Evolutionary conservation across 2,113 vertebrate species (phyloP).

Genomic region (Colaptes auratus): DNA sequence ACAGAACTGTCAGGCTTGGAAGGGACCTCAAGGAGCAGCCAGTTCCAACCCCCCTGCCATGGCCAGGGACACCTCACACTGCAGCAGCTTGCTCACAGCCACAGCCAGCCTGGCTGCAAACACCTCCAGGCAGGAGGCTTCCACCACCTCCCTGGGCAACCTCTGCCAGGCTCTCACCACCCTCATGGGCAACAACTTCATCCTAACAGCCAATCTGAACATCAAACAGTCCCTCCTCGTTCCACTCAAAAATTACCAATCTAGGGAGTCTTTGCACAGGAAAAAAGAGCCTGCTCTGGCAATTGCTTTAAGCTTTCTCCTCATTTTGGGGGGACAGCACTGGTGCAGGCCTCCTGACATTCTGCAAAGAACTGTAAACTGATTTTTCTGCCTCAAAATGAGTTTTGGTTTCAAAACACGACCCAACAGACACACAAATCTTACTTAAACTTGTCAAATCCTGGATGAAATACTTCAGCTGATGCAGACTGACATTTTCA

Average conservation of each 20-base stretch:
- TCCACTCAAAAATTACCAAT: not conserved
- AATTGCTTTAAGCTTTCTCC: not conserved
- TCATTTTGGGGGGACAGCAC: not conserved
- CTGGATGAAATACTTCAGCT: not conserved
- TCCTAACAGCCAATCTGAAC: too few relatives aligned
- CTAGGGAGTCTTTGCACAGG: not conserved
- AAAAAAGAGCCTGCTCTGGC: not conserved
- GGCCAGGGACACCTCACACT: too few relatives aligned
- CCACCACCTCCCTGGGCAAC: too few relatives aligned
- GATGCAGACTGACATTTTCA: constrained; percentile 24
- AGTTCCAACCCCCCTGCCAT: too few relatives aligned
- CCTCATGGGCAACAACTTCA: too few relatives aligned
- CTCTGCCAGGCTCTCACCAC: too few relatives aligned
- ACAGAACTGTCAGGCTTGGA: too few relatives aligned
- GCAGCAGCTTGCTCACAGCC: too few relatives aligned
- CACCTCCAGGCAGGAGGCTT: too few relatives aligned
- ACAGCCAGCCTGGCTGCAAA: too few relatives aligned
- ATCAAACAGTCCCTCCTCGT: accelerated
- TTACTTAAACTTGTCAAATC: constrained; percentile 52
- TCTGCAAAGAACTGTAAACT: constrained; percentile 30
- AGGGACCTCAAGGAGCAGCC: too few relatives aligned
- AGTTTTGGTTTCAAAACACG: constrained; percentile 24
- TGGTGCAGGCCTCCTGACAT: not conserved
- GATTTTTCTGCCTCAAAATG: constrained; percentile 31
- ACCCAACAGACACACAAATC: constrained; percentile 50